Evolutionary conservation across 2,888 invertebrate genomes (phyloP).

Genomic region (Plagodis pulveraria): DNA sequence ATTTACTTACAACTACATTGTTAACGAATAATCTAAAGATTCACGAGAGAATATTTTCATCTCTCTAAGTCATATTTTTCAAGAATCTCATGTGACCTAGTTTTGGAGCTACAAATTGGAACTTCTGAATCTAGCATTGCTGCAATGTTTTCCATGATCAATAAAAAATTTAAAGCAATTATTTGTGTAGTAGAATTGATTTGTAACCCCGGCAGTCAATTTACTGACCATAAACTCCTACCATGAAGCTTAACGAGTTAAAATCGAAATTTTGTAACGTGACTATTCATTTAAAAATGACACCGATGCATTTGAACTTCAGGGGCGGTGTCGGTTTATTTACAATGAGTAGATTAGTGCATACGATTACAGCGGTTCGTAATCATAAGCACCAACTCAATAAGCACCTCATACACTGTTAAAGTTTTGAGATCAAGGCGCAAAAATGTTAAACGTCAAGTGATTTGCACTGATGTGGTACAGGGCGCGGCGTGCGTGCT

Average conservation of each 20-base stretch:
- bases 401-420: slow-evolving; percentile 75
- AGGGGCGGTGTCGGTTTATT: slow-evolving; percentile 66
- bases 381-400: slow-evolving; percentile 62
- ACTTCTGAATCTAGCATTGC: slow-evolving; percentile 8
- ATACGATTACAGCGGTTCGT: slow-evolving; percentile 44
- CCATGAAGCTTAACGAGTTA: slow-evolving; percentile 34
- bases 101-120: not conserved
- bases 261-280: slow-evolving; percentile 68
- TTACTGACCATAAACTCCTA: slow-evolving; percentile 14
- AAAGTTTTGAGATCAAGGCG: slow-evolving; percentile 66
- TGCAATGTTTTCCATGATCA: slow-evolving; percentile 22
- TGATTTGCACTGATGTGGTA: slow-evolving; percentile 74
- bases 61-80: too few relatives aligned
- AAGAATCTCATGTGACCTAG: not conserved
- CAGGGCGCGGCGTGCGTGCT: slow-evolving; percentile 70
- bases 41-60: too few relatives aligned
- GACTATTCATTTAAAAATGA: slow-evolving; percentile 72
- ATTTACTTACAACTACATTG: not conserved
- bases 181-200: slow-evolving; percentile 2
- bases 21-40: too few relatives aligned
- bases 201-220: slow-evolving; percentile 26
- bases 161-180: slow-evolving; percentile 15
- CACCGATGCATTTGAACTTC: slow-evolving; percentile 72
- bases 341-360: slow-evolving; percentile 43
- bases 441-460: slow-evolving; percentile 76